Base-by-base conservation (phyloP, 1,140 invertebrate species). In the Tribolium castaneum region DNA sequence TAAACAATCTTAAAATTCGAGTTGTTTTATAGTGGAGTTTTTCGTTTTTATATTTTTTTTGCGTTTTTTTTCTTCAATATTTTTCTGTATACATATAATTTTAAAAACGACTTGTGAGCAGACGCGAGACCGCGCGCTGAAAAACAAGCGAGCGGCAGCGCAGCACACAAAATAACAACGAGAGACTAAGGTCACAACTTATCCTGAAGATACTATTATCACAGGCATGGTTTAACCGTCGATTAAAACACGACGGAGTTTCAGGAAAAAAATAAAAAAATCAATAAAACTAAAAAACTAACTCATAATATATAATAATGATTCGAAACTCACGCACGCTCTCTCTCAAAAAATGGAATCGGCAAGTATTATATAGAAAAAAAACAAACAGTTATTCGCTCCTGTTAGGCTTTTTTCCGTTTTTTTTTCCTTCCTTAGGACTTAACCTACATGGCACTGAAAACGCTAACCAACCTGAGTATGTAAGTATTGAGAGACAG, bases 151-250 rank as follows among this genome's bases (percentile, higher is more conserved):
- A 49, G 59, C 56, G 49, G 52, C 54, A 59, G 75, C 75, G 80
- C 80, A 76, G 79, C 84, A 76, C 84, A 82, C 83, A 85, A 86
- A 86, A 87, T 86, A 87, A 87, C 85, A 87, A 87, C 85, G 84
- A 87, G 83, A 87, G 86, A 86, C 86, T 87, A 87, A 88, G 85
- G 86, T 87, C 86, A 88, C 86, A 87, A 87, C 87, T 87, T 87
- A 88, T 87, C 87, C 87, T 87, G 87, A 88, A 88, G 86, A 87
- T 87, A 87, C 86, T 87, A 87, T 87, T 88, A 88, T 88, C 87
- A 88, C 87, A 87, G 87, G 87, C 86, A 86, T 87, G 83, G 84
- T 86, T 85, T 84, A 71, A 74, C 56, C 74, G 75, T 52, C 52
- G 73, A 25, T 59, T 75, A 75, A 56, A 75, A 51, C 39, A 56